A percentile compares a stretch with the other conserved stretches of the same genome.
Conservation (phyloP, 30 jellyfish, hydroid and myxozoan genomes). For the Mastigias papua region DNA sequence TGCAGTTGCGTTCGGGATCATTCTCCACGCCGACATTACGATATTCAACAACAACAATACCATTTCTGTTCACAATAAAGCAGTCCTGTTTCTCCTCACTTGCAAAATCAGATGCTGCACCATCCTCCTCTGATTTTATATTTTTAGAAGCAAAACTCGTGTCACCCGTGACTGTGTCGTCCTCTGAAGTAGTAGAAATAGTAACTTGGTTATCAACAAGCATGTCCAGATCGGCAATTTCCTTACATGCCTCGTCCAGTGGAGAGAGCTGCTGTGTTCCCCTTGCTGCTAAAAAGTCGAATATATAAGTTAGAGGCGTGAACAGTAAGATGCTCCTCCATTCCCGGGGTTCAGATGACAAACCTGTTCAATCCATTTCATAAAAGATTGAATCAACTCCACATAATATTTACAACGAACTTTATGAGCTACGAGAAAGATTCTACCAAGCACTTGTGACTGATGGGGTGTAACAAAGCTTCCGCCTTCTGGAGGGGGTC, state of each 20-base stretch:
- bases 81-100: not conserved
- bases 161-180: not conserved
- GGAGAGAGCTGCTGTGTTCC: constrained; percentile 41
- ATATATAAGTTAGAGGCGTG: no score
- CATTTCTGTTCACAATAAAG: constrained; percentile 45
- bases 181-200: constrained; percentile 45
- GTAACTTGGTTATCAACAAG: constrained; percentile 68
- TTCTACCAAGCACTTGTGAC: no score
- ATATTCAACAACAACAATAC: constrained; percentile 63
- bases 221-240: constrained; percentile 43
- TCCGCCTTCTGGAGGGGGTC: no score
- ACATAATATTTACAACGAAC: no score
- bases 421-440: no score
- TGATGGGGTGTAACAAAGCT: no score
- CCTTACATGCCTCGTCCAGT: not conserved
- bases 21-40: not conserved
- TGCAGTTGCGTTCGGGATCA: not conserved
- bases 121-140: constrained; percentile 10
- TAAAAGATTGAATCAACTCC: no score
- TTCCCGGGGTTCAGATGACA: no score
- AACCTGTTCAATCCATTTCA: no score
- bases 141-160: not conserved
- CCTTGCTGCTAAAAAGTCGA: not conserved
- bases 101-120: not conserved
- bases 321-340: no score